These are phyloP conservation scores for Heterodera schachtii DNA, from an alignment of 1,140 invertebrate species.

Conservation along the genomic window DNA sequence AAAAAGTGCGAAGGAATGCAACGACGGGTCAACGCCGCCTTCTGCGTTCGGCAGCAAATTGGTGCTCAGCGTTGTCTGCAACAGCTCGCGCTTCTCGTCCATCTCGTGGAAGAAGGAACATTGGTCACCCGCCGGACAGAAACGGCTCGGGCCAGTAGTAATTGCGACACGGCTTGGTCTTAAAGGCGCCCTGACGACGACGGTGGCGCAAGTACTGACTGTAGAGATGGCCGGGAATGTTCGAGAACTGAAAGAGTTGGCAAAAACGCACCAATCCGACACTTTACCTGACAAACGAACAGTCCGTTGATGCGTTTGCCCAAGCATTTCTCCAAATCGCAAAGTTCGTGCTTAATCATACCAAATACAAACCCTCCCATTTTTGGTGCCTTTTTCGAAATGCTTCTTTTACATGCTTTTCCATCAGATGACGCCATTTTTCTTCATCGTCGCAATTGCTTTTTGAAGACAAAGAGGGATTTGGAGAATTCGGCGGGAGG, in stretches of 20 bases:
- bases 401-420: conserved; percentile 1
- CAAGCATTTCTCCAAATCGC: conserved; percentile 14
- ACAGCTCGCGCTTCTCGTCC: conserved; percentile 13
- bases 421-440: conserved; percentile 13
- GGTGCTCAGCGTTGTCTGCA: not conserved
- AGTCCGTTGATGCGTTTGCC: conserved; percentile 18
- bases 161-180: conserved; percentile 25
- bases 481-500: not conserved
- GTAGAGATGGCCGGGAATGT: conserved; percentile 19
- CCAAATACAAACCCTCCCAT: not conserved
- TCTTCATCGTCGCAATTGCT: conserved; percentile 19
- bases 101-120: conserved; percentile 18
- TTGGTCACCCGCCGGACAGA: conserved; percentile 1
- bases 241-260: conserved; percentile 10
- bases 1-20: not conserved
- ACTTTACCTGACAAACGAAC: conserved; percentile 14
- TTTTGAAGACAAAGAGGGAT: conserved; percentile 17
- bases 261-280: too few species aligned
- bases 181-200: conserved; percentile 15
- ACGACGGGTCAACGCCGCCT: not conserved
- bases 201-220: conserved; percentile 28
- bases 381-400: not conserved
- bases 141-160: conserved; percentile 6
- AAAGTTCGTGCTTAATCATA: conserved; percentile 6
- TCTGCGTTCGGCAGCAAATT: not conserved